Conservation (phyloP, 1,140 invertebrate species). For the Chionoecetes opilio region DNA sequence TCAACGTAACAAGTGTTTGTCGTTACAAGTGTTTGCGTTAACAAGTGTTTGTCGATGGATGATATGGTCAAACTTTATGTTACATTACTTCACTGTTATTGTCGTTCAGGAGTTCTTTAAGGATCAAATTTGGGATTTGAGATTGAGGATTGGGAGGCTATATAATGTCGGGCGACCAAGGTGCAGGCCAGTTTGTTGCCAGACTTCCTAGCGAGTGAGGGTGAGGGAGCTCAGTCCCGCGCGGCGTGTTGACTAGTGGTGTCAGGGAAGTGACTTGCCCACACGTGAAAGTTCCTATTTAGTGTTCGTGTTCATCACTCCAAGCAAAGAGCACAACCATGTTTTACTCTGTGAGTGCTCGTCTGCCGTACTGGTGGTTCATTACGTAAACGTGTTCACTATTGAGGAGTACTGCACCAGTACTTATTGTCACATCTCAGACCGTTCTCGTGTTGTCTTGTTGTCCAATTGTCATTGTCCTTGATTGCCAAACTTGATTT, state of each 20-base stretch:
- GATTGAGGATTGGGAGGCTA: too few species aligned
- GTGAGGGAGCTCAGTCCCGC: neutral
- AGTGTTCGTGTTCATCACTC: neutral
- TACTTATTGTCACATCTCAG: too few species aligned
- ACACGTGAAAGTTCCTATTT: neutral
- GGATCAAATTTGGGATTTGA: neutral
- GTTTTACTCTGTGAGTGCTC: constrained; percentile 53
- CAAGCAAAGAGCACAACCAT: neutral
- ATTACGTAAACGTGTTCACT: neutral
- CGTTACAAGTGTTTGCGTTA: neutral
- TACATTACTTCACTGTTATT: too few species aligned
- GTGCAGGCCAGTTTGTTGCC: neutral
- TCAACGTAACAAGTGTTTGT: neutral
- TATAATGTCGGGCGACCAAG: neutral
- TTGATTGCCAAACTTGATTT: too few species aligned
- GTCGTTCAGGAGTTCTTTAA: neutral
- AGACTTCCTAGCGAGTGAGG: neutral
- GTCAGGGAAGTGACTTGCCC: neutral
- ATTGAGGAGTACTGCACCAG: too few species aligned
- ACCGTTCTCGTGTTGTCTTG: too few species aligned
- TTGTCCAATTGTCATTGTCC: too few species aligned
- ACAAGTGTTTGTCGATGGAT: too few species aligned
- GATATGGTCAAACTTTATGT: neutral
- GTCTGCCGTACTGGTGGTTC: neutral
- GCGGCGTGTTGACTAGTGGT: neutral